These are phyloP conservation scores for Xerus rutilus DNA, from an alignment of 2,797 vertebrate species.

Conservation along the genomic window DNA sequence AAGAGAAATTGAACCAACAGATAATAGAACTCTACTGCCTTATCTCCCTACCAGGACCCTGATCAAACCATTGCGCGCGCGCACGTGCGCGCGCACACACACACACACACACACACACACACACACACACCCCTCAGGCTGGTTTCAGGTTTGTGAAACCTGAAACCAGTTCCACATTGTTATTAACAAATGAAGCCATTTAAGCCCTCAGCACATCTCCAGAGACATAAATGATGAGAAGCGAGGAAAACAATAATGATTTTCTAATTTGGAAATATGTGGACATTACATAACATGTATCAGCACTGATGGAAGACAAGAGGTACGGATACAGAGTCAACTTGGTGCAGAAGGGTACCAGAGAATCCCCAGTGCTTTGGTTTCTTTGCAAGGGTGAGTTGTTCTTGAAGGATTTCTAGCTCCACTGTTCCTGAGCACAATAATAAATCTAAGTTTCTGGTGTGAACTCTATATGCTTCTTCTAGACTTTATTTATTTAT, in stretches of 20 bases:
- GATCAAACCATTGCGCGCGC: background rate
- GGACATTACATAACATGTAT: background rate
- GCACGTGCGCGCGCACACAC: background rate
- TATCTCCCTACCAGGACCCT: background rate
- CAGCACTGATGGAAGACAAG: background rate
- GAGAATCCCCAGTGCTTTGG: background rate
- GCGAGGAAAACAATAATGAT: background rate
- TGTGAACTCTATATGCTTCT: background rate
- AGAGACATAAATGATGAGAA: background rate
- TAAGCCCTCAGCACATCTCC: background rate
- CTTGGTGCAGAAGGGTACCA: background rate
- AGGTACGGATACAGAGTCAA: background rate
- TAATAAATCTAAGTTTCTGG: background rate
- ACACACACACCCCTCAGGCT: background rate
- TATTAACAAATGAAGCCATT: background rate
- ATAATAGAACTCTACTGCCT: background rate
- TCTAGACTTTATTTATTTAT: background rate
- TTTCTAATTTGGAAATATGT: background rate
- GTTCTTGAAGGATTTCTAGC: background rate
- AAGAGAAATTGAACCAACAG: background rate
- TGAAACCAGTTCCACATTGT: background rate
- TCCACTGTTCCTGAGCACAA: background rate
- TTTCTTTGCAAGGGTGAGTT: background rate
- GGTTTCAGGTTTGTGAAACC: background rate
- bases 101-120: background rate